Conservation (phyloP, 2,888 invertebrate species). For the Yponomeuta evonymella region DNA sequence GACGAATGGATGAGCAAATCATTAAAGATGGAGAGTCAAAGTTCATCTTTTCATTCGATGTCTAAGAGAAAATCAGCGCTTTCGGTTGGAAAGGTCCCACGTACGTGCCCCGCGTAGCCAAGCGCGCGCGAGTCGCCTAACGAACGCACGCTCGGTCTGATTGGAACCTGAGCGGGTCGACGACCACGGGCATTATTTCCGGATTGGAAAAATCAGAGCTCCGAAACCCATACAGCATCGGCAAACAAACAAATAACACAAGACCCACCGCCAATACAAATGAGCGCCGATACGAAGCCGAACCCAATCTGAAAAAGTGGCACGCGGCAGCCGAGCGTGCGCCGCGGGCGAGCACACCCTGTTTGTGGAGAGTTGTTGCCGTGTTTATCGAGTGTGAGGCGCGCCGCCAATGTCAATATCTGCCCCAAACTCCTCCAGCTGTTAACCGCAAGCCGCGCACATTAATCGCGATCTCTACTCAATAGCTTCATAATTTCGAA, state of each 20-base stretch:
- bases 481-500: constrained; percentile 7
- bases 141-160: constrained; percentile 54
- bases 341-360: constrained; percentile 37
- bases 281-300: constrained; percentile 65
- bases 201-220: constrained; percentile 74
- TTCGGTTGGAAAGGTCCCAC: constrained; percentile 67
- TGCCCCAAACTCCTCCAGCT: constrained; percentile 11
- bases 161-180: constrained; percentile 54
- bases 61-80: constrained; percentile 62
- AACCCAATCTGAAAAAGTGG: constrained; percentile 53
- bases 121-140: constrained; percentile 54
- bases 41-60: constrained; percentile 1
- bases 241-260: constrained; percentile 74
- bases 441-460: background rate
- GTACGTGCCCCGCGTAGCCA: constrained; percentile 68
- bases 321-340: constrained; percentile 44
- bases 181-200: constrained; percentile 67
- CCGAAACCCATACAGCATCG: constrained; percentile 62
- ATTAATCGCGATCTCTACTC: constrained; percentile 1
- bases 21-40: background rate
- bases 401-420: constrained; percentile 32
- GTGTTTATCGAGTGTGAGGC: constrained; percentile 67
- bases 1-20: background rate
- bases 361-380: constrained; percentile 68
- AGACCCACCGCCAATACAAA: constrained; percentile 68